These are phyloP conservation scores for Agonopterix heracliana DNA, from an alignment of 2,888 invertebrate genomes.

Conservation along the genomic window DNA sequence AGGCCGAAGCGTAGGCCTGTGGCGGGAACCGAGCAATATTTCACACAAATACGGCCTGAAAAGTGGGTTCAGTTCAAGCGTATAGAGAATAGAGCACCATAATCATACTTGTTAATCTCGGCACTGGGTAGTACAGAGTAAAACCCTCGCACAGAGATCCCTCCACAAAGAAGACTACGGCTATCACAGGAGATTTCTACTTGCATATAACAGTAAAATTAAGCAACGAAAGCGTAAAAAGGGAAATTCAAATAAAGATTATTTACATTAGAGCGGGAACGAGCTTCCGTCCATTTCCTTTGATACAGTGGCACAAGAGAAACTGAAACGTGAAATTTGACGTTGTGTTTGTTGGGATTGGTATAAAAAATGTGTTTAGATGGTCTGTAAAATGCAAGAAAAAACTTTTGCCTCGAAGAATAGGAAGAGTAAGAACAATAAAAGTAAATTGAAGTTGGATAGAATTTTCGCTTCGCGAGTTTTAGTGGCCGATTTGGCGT, in stretches of 20 bases:
- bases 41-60: conserved; percentile 31
- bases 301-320: conserved; percentile 41
- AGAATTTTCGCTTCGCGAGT: conserved; percentile 73
- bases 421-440: conserved; percentile 68
- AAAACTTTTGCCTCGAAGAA: conserved; percentile 50
- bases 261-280: conserved; percentile 32
- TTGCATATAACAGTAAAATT: conserved; percentile 15
- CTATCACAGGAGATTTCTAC: conserved; percentile 1
- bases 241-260: conserved; percentile 43
- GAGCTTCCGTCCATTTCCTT: conserved; percentile 38
- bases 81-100: conserved; percentile 15
- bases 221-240: conserved; percentile 21
- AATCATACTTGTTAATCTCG: neutral
- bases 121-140: neutral
- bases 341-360: conserved; percentile 46
- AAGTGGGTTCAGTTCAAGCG: conserved; percentile 13
- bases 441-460: conserved; percentile 74
- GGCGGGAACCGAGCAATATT: conserved; percentile 31
- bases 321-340: conserved; percentile 48
- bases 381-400: conserved; percentile 46
- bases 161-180: too few relatives aligned
- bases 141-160: neutral
- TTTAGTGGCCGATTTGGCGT: conserved; percentile 72
- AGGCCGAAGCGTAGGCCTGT: conserved; percentile 33
- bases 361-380: conserved; percentile 59